A percentile compares a stretch with the other conserved stretches of the same genome.
These are phyloP conservation scores for Oncorhynchus gorbuscha DNA, from an alignment of 2,113 vertebrate genomes.

Conservation along the genomic window DNA sequence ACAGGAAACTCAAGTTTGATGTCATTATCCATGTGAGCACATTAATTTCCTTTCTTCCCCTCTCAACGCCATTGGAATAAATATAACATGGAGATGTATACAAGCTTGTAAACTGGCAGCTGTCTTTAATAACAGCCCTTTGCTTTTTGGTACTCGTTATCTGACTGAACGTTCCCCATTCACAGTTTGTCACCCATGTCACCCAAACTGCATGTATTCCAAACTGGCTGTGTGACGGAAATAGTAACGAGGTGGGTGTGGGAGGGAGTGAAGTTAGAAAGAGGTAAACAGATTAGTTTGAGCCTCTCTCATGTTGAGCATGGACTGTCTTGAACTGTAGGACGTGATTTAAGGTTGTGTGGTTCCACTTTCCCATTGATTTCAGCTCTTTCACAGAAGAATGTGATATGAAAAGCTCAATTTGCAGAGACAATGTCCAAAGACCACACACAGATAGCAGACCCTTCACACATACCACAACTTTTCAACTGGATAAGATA, in stretches of 20 bases:
- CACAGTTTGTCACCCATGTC: background rate
- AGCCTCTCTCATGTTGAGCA: constrained; percentile 1
- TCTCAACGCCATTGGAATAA: background rate
- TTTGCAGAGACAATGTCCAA: background rate
- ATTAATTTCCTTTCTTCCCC: background rate
- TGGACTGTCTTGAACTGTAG: background rate
- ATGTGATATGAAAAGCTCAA: background rate
- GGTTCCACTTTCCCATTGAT: background rate
- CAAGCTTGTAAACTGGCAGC: constrained; percentile 40
- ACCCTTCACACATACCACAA: background rate
- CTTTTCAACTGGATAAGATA: background rate
- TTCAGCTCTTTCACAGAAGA: background rate
- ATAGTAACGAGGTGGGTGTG: constrained; percentile 38
- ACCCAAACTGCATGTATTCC: background rate
- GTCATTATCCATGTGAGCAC: background rate
- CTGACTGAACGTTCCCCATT: constrained; percentile 16
- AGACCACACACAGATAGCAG: background rate
- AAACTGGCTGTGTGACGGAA: constrained; percentile 42
- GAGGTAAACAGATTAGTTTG: constrained; percentile 42
- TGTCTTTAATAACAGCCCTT: constrained; percentile 34
- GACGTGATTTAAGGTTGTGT: background rate
- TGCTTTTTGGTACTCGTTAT: constrained; percentile 17
- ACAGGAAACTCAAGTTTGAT: background rate
- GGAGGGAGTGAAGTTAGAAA: constrained; percentile 27
- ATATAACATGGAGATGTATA: background rate